Conservation (phyloP, 2,113 vertebrate genomes). For the Chloebia gouldiae region DNA sequence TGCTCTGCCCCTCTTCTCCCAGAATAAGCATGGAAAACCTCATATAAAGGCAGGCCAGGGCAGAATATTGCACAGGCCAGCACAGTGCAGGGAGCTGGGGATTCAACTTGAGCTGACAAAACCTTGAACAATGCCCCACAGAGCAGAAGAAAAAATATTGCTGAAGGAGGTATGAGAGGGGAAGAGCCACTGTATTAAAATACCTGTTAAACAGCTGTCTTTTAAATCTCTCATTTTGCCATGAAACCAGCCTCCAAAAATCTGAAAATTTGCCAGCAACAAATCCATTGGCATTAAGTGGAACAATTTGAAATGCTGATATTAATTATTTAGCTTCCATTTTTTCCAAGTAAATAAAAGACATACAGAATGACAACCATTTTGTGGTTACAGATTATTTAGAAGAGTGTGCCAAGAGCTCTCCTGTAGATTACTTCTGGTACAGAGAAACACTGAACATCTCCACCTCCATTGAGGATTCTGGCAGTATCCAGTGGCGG, state of each 20-base stretch:
- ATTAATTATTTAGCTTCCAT: not conserved
- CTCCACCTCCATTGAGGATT: conserved; percentile 76
- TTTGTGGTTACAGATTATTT: conserved; percentile 72
- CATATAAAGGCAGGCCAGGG: not conserved
- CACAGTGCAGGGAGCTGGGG: not conserved
- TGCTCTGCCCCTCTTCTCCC: not conserved
- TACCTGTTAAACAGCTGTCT: not conserved
- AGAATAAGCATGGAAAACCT: not conserved
- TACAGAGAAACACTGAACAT: conserved; percentile 88
- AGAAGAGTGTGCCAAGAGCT: conserved; percentile 86
- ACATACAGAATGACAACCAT: not conserved
- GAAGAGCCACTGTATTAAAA: not conserved
- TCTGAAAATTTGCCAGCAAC: not conserved
- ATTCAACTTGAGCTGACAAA: not conserved
- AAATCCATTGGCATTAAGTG: not conserved
- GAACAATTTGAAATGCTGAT: not conserved
- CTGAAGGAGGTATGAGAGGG: not conserved
- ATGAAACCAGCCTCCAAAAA: not conserved
- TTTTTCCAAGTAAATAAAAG: not conserved
- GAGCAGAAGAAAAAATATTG: not conserved
- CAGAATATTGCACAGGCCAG: not conserved
- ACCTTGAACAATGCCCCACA: not conserved
- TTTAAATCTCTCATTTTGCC: not conserved
- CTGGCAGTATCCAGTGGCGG: conserved; percentile 87
- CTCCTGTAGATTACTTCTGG: conserved; percentile 93